Percentiles rank a stretch among this genome's conserved stretches.
These are phyloP conservation scores for Bufo bufo DNA, from an alignment of 2,113 vertebrate genomes.

Conservation along the genomic window DNA sequence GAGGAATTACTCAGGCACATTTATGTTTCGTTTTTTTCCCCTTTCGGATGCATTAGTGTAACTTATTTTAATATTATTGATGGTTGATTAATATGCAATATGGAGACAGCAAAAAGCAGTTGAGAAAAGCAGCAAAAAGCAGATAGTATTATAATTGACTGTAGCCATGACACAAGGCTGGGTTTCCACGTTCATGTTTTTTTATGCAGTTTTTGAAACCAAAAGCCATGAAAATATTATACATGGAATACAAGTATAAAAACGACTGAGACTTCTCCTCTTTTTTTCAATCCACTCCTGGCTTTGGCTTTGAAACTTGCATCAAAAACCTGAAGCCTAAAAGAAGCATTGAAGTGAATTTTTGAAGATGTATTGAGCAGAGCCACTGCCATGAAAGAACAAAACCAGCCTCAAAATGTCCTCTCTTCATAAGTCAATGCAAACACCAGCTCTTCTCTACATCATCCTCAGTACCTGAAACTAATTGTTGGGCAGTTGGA, in stretches of 20 bases:
- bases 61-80: constrained; percentile 3
- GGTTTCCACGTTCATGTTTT: too few relatives aligned
- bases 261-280: too few relatives aligned
- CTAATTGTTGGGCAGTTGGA: not conserved
- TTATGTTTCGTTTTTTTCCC: not conserved
- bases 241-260: too few relatives aligned
- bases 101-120: not conserved
- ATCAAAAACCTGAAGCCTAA: too few relatives aligned
- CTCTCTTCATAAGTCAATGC: not conserved
- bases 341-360: not conserved
- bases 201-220: too few relatives aligned
- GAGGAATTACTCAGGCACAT: constrained; percentile 5
- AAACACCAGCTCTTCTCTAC: not conserved
- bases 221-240: too few relatives aligned
- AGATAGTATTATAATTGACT: not conserved
- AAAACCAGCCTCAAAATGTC: not conserved
- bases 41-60: constrained; percentile 2
- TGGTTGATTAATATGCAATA: constrained; percentile 9
- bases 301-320: too few relatives aligned
- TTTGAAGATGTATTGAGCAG: not conserved
- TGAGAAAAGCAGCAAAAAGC: not conserved
- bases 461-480: not conserved
- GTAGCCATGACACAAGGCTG: not conserved
- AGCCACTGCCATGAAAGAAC: not conserved
- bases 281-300: too few relatives aligned